Base-by-base conservation (phyloP, 2,888 invertebrate species). In the Apomyelois bistriatella region DNA sequence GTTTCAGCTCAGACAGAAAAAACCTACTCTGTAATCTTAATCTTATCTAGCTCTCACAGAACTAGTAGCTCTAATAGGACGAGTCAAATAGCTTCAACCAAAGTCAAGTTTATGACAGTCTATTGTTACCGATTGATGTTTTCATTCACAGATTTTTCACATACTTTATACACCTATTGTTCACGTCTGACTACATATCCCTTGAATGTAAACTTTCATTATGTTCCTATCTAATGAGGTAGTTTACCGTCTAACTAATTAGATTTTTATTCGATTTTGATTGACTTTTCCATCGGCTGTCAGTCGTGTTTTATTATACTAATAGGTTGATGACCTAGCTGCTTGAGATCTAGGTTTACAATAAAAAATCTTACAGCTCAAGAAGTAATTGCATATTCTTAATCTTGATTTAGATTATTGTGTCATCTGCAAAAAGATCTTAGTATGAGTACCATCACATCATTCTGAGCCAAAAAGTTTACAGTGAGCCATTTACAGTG, bases 91-190 rank as follows among this genome's bases (percentile, higher is more conserved):
- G 46, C 32, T 32, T 13, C 46, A 28, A 46, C 30, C 46, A 46
- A 46, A 46, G 72, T 74, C 77, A 79, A 77, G 77, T 79, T 78
- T 74, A 75, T 66, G 74, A 68, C 60, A 71, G 64, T 48, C 62
- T 57, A 73, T 74, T 76, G 76, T 73, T 54, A 63, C 54, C 56
- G 53, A 54, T 53, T 55, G 56, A 56, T 55, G 64, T 65, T 74
- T 75, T 74, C 70, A 73, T 75, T 74, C 69, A 68, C 69, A 64
- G 58, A 60, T 59, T 62, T 71, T 63, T 66, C 64, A 62, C 60
- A 58, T 57, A 53, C 56, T 53, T 58, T 55, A 41, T 55, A 52
- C 46, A 53, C 13, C 61, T 42, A 60, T 62, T 62, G 60, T 62
- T 57, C 41, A 7, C 17, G 12, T 46, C 13, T 46, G 41, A 41